phyloP scores from a whole-genome alignment of 2,113 vertebrate species.

The Rhinolophus ferrumequinum region DNA sequence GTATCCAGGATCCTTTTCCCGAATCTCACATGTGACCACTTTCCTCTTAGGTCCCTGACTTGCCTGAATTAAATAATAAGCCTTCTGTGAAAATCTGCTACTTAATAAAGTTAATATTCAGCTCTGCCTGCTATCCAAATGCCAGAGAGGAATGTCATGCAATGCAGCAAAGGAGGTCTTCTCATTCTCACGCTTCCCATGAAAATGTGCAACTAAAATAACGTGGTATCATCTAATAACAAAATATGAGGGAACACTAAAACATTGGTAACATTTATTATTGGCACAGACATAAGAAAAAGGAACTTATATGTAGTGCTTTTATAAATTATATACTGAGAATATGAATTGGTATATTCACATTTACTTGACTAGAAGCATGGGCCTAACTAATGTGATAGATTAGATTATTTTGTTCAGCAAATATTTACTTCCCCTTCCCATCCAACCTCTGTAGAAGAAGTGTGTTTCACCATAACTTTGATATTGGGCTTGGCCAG shows the following conservation, averaged over 20 bases:
- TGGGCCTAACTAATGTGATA: background rate
- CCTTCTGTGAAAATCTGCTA: background rate
- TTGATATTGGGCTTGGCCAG: background rate
- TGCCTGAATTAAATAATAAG: background rate
- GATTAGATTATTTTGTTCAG: background rate
- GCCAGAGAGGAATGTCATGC: background rate
- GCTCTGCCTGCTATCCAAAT: background rate
- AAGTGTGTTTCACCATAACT: background rate
- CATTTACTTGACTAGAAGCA: background rate
- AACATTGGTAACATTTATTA: background rate
- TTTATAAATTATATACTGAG: background rate
- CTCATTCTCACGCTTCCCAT: background rate
- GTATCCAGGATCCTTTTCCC: background rate
- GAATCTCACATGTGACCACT: background rate
- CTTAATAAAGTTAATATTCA: slow-evolving; percentile 44
- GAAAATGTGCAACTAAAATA: slow-evolving; percentile 36
- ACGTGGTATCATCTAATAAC: background rate
- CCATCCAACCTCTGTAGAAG: background rate
- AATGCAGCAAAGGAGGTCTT: background rate
- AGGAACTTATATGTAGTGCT: background rate
- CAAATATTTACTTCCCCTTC: background rate
- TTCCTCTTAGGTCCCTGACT: background rate
- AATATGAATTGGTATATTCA: background rate
- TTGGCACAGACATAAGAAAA: background rate
- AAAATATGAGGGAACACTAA: background rate